These are phyloP conservation scores for Pteruthius melanotis DNA, from an alignment of 2,113 vertebrate species.

Conservation along the genomic window DNA sequence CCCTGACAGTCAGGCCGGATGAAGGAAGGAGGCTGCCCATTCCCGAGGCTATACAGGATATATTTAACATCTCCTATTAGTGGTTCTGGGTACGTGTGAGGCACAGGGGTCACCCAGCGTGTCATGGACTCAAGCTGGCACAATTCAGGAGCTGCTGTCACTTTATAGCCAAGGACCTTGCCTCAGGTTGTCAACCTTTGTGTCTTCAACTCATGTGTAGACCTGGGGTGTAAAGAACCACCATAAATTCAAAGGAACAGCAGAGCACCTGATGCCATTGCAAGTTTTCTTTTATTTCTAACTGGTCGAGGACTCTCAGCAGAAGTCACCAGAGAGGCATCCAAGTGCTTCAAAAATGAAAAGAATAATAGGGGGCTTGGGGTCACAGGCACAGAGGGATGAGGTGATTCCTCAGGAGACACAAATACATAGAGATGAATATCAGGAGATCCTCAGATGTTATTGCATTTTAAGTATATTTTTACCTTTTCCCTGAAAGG, in stretches of 20 bases:
- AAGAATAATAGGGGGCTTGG: not conserved
- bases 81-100: accelerated
- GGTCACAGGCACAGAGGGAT: not conserved
- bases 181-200: not conserved
- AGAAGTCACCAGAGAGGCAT: accelerated
- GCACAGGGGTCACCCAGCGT: not conserved
- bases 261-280: accelerated
- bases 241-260: not conserved
- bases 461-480: not conserved
- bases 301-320: not conserved
- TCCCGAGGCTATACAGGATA: not conserved
- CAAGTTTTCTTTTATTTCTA: not conserved
- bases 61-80: not conserved
- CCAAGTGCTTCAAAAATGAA: not conserved
- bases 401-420: not conserved
- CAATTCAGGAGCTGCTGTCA: not conserved
- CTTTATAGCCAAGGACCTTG: not conserved
- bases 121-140: accelerated
- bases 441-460: not conserved
- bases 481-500: not conserved
- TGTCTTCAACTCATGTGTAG: not conserved
- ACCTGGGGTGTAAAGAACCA: not conserved
- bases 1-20: accelerated
- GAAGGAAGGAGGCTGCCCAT: not conserved
- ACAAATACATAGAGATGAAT: not conserved